Percentiles rank a stretch among this genome's conserved stretches.
These are phyloP conservation scores for Heliconius eleuchia DNA, from an alignment of 1,140 invertebrate species.

Conservation along the genomic window DNA sequence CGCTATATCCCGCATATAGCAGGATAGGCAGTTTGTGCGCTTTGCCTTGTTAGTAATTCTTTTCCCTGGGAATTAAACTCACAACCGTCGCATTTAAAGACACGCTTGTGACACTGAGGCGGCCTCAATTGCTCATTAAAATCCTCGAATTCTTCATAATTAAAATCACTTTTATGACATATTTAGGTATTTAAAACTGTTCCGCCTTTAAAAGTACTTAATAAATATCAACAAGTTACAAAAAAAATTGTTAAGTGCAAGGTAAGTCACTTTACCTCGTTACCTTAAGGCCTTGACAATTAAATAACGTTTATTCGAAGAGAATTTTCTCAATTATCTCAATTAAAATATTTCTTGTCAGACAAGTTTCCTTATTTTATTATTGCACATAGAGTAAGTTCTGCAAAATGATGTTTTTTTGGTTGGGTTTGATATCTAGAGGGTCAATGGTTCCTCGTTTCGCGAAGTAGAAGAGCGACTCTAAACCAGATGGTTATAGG, in stretches of 20 bases:
- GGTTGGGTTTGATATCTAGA: background rate
- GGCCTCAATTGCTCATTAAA: no score
- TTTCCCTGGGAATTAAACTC: background rate
- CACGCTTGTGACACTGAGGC: no score
- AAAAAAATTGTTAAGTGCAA: background rate
- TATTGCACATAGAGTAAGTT: background rate
- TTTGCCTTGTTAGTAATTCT: background rate
- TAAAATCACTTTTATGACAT: background rate
- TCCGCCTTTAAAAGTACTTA: background rate
- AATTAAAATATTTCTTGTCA: slow-evolving; percentile 14
- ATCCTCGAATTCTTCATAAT: background rate
- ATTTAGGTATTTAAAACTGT: background rate
- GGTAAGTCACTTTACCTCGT: background rate
- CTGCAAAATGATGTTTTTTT: background rate
- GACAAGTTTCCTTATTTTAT: slow-evolving; percentile 19
- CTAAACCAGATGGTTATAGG: no score
- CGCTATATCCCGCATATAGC: background rate
- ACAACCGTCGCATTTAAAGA: background rate
- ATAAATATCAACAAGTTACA: background rate
- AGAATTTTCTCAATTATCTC: slow-evolving; percentile 4
- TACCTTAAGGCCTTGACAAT: slow-evolving; percentile 15
- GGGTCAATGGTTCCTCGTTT: no score
- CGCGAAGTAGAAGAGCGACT: no score
- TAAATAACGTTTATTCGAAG: slow-evolving; percentile 8
- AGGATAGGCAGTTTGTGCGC: background rate